phyloP scores from a whole-genome alignment of 2,888 invertebrate genomes.

The Salticus scenicus region DNA sequence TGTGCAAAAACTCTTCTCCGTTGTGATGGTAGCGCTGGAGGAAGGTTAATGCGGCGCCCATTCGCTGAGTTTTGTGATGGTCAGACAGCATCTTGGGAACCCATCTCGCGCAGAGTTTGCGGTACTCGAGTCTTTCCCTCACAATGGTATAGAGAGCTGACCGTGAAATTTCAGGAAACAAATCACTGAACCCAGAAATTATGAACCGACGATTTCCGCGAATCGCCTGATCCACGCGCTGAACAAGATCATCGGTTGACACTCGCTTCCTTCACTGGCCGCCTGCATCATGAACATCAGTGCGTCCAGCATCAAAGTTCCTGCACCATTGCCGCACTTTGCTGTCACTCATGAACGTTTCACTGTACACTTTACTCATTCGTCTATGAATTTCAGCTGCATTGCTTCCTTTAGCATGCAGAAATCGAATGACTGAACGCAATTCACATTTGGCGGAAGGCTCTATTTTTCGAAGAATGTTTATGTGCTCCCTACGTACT shows the following conservation, averaged over 20 bases:
- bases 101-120: constrained; percentile 15
- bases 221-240: neutral
- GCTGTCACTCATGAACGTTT: no score
- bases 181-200: neutral
- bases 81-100: constrained; percentile 4
- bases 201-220: constrained; percentile 1
- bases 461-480: no score
- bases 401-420: no score
- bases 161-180: constrained; percentile 10
- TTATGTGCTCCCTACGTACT: no score
- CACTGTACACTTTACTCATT: no score
- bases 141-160: constrained; percentile 5
- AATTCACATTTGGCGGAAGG: no score
- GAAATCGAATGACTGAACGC: no score
- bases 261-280: neutral
- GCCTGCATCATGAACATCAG: neutral
- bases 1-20: no score
- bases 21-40: neutral
- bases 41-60: neutral
- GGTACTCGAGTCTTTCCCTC: neutral
- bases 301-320: neutral
- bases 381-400: no score
- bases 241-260: neutral
- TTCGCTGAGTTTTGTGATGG: constrained; percentile 4
- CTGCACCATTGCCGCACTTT: no score